A percentile compares a stretch with the other conserved stretches of the same genome.
Evolutionary conservation across 2,797 vertebrate species (phyloP).

Genomic region (Ctenosaura bakeri): DNA sequence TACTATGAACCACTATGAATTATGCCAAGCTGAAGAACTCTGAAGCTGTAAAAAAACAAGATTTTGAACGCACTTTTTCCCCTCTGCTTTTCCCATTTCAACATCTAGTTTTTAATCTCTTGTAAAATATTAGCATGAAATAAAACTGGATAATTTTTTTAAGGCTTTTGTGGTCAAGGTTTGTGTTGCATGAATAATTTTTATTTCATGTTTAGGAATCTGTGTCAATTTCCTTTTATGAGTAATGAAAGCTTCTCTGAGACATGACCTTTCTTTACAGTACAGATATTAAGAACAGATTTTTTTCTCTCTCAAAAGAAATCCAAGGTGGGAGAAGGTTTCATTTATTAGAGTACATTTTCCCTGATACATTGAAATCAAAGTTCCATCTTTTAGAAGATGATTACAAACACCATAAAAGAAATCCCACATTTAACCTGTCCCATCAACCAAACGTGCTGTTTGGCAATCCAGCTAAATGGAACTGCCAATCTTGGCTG

Average conservation of each 20-base stretch:
- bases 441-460: neutral
- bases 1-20: neutral
- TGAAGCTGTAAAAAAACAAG: constrained; percentile 13
- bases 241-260: constrained; percentile 30
- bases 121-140: neutral
- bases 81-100: neutral
- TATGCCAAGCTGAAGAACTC: neutral
- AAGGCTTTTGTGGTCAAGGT: neutral
- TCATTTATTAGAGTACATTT: constrained; percentile 28
- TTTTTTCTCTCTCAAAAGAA: constrained; percentile 18
- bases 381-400: neutral
- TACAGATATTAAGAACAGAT: constrained; percentile 36
- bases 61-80: neutral
- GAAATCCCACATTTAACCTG: constrained; percentile 25
- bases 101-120: neutral
- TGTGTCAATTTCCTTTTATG: neutral
- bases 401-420: constrained; percentile 15
- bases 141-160: neutral
- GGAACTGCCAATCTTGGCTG: constrained; percentile 25
- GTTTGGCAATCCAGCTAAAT: constrained; percentile 22
- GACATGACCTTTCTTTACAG: constrained; percentile 32
- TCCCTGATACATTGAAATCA: constrained; percentile 2
- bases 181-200: neutral
- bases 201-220: neutral
- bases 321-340: constrained; percentile 19